Evolutionary conservation across 2,113 vertebrate species (phyloP).

Genomic region (Tachysurus fulvidraco): DNA sequence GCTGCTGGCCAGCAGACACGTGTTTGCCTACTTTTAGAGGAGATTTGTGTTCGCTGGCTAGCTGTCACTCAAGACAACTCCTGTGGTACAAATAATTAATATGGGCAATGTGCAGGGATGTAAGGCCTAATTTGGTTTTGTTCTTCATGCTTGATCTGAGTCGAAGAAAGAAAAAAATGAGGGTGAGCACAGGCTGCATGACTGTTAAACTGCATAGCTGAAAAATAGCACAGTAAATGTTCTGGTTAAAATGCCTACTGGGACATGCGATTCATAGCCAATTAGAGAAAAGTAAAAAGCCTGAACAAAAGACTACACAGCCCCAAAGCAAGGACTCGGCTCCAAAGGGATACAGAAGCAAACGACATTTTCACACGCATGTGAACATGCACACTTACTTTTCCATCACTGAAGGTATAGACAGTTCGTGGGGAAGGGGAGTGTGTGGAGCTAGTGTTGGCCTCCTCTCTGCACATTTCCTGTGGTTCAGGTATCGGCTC

Average conservation of each 20-base stretch:
- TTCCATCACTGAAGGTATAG: slow-evolving; percentile 80
- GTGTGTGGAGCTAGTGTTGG: slow-evolving; percentile 80
- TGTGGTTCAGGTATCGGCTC: slow-evolving; percentile 76
- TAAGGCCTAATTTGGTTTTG: slow-evolving; percentile 77
- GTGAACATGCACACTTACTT: slow-evolving; percentile 62
- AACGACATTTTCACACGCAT: neutral
- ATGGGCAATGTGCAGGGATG: slow-evolving; percentile 64
- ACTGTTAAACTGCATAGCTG: slow-evolving; percentile 48
- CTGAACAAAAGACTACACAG: slow-evolving; percentile 42
- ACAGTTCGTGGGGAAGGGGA: slow-evolving; percentile 77
- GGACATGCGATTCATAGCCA: slow-evolving; percentile 37
- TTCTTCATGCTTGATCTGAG: slow-evolving; percentile 75
- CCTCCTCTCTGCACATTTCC: slow-evolving; percentile 77
- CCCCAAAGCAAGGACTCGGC: neutral
- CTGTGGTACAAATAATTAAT: slow-evolving; percentile 77
- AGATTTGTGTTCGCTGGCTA: slow-evolving; percentile 66
- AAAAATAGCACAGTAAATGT: slow-evolving; percentile 45
- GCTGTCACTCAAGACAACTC: slow-evolving; percentile 72
- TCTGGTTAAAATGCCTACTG: slow-evolving; percentile 48
- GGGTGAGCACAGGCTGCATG: slow-evolving; percentile 32
- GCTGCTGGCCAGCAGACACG: slow-evolving; percentile 66
- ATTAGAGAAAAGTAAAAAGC: slow-evolving; percentile 48
- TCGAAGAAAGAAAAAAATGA: slow-evolving; percentile 68
- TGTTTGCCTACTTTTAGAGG: slow-evolving; percentile 67
- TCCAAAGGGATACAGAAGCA: neutral